Base-by-base conservation (phyloP, 2,888 invertebrate species). In the Pyrochroa serraticornis region DNA sequence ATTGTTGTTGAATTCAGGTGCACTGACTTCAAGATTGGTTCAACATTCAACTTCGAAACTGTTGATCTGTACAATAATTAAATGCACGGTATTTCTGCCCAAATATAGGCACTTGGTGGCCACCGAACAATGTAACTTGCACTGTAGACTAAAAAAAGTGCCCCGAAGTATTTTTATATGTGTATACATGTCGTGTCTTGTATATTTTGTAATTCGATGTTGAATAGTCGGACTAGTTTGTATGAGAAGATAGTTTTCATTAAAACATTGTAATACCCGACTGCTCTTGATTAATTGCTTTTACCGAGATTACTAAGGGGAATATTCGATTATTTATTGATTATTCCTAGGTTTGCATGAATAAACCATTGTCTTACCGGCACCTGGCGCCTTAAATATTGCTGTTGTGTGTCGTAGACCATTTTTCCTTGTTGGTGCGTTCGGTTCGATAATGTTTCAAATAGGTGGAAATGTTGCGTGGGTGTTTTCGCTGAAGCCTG, bases 161-260 rank as follows among this genome's bases (percentile, higher is more conserved):
- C 63, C 58, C 58, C 52, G 50, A 60, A 49, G 51, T 65, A 63
- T 65, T 65, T 65, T 65, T 65, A 55, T 65, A 65, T 58, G 60
- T 63, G 58, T 50, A 53, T 53, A 53, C 49, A 42, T 31, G 10
- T 51, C 7, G 36, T 58, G 58, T 58, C 48, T 59, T 59, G 58
- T 38, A 54, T 54, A 59, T 59, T 59, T 59, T 59, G 50, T 59
- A 58, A 42, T 10, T 42, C 31, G 48, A 55, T 58, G 44, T 58
- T 43, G 37, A 34, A 42, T 9, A 30, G 32, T 30, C 31, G 22
- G 22, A 22, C 22, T 22, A 22, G 22, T 22, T 22, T 22, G 22
- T 22, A 22, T 35, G 35, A 35, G 35, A 35, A 35, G 35, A 35
- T 30, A 48, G 22, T 47, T 35, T 37, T 49, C 34, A 49, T 32